Evolutionary conservation across 1,140 invertebrate species (phyloP).

Genomic region (Triops longicaudatus): DNA sequence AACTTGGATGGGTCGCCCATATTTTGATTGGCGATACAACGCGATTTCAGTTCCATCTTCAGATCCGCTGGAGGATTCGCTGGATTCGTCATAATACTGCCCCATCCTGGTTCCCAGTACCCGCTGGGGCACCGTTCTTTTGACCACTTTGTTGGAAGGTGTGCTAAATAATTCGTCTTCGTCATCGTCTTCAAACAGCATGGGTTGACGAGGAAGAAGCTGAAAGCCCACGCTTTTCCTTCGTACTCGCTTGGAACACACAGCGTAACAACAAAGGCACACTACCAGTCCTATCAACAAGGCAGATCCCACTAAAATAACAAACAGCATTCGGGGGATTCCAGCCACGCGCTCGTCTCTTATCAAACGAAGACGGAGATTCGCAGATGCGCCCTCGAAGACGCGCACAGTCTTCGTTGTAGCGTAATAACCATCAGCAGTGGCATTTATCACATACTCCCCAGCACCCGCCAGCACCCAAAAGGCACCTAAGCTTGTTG

Average conservation of each 20-base stretch:
- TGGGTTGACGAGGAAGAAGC: conserved; percentile 17
- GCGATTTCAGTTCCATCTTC: not conserved
- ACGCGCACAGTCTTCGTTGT: not conserved
- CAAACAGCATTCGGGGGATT: conserved; percentile 26
- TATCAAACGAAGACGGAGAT: conserved; percentile 1
- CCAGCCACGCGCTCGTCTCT: conserved; percentile 24
- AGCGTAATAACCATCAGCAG: not conserved
- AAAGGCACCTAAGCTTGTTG: not conserved
- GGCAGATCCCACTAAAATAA: conserved; percentile 19
- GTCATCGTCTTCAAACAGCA: not conserved
- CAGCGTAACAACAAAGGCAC: conserved; percentile 22
- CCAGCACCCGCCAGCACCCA: not conserved
- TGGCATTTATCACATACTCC: not conserved
- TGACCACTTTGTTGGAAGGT: not conserved
- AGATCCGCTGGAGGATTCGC: not conserved
- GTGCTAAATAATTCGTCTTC: not conserved
- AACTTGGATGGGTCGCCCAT: not conserved
- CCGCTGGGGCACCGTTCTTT: not conserved
- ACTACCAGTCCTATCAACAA: conserved; percentile 17
- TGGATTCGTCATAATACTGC: not conserved
- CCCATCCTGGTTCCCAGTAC: not conserved
- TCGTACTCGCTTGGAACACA: conserved; percentile 7
- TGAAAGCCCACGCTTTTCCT: conserved; percentile 21
- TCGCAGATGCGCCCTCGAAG: not conserved
- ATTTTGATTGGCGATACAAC: not conserved